phyloP scores from a whole-genome alignment of 2,113 vertebrate species.

The Hemiscyllium ocellatum region DNA sequence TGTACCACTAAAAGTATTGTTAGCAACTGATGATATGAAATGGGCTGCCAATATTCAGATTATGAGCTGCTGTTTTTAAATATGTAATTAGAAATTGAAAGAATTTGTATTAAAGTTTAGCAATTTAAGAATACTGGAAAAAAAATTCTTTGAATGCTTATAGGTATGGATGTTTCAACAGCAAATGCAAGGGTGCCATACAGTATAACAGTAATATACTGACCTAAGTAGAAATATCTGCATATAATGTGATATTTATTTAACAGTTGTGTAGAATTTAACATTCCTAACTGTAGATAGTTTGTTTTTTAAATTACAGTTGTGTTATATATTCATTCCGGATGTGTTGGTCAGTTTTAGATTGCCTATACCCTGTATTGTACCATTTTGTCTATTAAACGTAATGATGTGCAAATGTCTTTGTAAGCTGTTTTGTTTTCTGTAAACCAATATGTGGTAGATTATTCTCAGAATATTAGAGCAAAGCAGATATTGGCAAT shows the following conservation, averaged over 20 bases:
- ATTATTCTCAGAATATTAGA: constrained; percentile 55
- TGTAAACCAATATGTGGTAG: constrained; percentile 57
- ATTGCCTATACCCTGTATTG: constrained; percentile 40
- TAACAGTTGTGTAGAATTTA: constrained; percentile 65
- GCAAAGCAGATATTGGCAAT: constrained; percentile 58
- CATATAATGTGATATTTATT: constrained; percentile 89
- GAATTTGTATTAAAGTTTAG: background rate
- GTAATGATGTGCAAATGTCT: constrained; percentile 58
- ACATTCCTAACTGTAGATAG: constrained; percentile 68
- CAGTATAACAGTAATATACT: constrained; percentile 57
- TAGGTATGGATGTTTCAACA: background rate
- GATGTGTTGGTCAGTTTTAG: constrained; percentile 52
- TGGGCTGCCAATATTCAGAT: constrained; percentile 22
- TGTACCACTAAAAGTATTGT: constrained; percentile 15
- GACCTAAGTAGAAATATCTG: constrained; percentile 80
- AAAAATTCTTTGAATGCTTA: background rate
- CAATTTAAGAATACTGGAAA: constrained; percentile 23
- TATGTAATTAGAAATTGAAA: constrained; percentile 30
- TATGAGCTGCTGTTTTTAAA: constrained; percentile 23
- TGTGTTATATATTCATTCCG: constrained; percentile 65
- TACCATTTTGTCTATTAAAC: constrained; percentile 54
- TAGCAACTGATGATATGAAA: constrained; percentile 19
- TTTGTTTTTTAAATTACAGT: constrained; percentile 51
- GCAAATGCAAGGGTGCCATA: constrained; percentile 27
- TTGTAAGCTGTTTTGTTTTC: constrained; percentile 56